Evolutionary conservation across 2,797 vertebrate genomes (phyloP).

Genomic region (Adelosebastes latens): DNA sequence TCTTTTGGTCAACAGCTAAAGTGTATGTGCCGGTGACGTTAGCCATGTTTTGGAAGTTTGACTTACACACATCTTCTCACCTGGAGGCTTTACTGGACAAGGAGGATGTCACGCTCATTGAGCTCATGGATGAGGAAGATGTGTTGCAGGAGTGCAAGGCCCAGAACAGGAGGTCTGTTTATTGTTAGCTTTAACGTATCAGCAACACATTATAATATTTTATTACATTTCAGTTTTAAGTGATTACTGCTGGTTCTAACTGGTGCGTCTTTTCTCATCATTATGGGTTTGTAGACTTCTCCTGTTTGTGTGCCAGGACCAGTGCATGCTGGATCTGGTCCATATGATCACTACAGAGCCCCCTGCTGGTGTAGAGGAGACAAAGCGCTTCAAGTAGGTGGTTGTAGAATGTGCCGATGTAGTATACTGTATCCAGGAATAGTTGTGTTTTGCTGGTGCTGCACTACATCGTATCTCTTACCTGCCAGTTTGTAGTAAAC

Average conservation of each 20-base stretch:
- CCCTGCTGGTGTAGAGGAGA: conserved; percentile 93
- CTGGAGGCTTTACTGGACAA: conserved; percentile 96
- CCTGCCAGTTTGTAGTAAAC: conserved; percentile 15
- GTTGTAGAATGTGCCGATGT: conserved; percentile 46
- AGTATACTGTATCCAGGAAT: conserved; percentile 13
- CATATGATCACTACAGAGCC: conserved; percentile 93
- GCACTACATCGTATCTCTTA: conserved; percentile 3
- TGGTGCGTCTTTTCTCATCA: conserved; percentile 19
- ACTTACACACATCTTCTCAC: conserved; percentile 94
- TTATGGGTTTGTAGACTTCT: conserved; percentile 83
- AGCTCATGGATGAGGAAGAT: conserved; percentile 97
- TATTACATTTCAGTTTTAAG: background rate
- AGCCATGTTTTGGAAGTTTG: conserved; percentile 99
- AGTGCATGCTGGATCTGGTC: conserved; percentile 95
- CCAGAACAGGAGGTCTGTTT: conserved; percentile 89
- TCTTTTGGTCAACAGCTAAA: conserved; percentile 64
- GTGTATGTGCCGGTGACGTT: conserved; percentile 57
- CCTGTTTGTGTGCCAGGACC: conserved; percentile 92
- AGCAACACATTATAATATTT: background rate
- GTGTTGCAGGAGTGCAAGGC: conserved; percentile 98
- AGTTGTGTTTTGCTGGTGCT: conserved; percentile 23
- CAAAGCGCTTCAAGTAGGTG: conserved; percentile 96
- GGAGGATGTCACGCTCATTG: conserved; percentile 91
- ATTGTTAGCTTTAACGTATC: background rate
- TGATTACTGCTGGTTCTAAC: background rate